A percentile compares a stretch with the other conserved stretches of the same genome.
Conservation (phyloP, 2,113 vertebrate species). For the Dipodomys spectabilis region DNA sequence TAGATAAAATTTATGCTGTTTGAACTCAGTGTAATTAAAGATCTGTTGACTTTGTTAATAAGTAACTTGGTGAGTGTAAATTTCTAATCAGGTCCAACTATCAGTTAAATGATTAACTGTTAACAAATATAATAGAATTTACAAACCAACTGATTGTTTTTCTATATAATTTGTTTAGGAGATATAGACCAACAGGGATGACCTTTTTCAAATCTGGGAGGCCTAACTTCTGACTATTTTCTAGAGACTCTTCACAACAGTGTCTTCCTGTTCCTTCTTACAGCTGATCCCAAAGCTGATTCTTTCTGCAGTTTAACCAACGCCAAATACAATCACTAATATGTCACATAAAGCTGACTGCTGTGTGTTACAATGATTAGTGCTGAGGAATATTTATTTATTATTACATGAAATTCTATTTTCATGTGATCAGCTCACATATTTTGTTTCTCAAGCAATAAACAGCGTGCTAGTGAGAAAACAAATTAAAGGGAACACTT, state of each 20-base stretch:
- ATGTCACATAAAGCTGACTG: background rate
- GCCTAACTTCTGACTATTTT: background rate
- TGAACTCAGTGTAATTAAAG: background rate
- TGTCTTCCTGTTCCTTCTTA: background rate
- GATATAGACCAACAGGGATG: background rate
- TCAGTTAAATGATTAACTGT: background rate
- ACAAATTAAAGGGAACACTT: constrained; percentile 54
- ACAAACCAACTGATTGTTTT: background rate
- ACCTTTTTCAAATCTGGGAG: background rate
- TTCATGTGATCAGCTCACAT: background rate
- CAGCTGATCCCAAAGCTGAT: background rate
- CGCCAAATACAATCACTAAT: background rate
- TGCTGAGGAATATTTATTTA: constrained; percentile 8
- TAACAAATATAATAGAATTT: background rate
- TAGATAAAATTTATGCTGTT: background rate
- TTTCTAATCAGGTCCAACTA: constrained; percentile 14
- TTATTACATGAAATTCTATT: constrained; percentile 23
- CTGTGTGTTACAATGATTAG: background rate
- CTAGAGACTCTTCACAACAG: background rate
- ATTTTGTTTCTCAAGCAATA: constrained; percentile 52
- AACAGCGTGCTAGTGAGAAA: background rate
- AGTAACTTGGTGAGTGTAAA: background rate
- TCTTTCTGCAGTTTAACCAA: background rate
- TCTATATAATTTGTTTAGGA: background rate
- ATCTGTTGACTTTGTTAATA: constrained; percentile 15